phyloP scores from a whole-genome alignment of 2,113 vertebrate species.

The Tupaia tana region DNA sequence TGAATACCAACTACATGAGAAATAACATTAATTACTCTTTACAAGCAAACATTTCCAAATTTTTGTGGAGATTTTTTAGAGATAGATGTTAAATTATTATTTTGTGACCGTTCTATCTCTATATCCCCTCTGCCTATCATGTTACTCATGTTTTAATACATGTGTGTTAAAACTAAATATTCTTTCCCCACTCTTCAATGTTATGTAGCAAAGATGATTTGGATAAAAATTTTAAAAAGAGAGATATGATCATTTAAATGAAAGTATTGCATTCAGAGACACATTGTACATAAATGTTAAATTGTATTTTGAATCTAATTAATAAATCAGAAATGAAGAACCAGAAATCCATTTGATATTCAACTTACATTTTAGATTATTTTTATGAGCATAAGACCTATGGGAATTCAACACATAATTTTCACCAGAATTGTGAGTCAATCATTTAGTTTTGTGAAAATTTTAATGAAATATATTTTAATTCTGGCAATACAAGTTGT shows the following conservation, averaged over 20 bases:
- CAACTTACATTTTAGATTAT: conserved; percentile 34
- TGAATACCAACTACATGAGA: conserved; percentile 5
- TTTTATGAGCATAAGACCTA: background rate
- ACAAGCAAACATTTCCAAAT: background rate
- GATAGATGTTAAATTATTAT: background rate
- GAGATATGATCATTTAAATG: conserved; percentile 42
- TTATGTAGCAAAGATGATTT: background rate
- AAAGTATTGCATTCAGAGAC: background rate
- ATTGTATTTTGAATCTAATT: conserved; percentile 33
- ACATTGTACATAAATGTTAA: background rate
- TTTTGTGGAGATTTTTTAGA: background rate
- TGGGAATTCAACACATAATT: conserved; percentile 7
- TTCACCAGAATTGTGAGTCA: background rate
- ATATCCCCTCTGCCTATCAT: background rate
- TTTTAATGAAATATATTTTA: conserved; percentile 16
- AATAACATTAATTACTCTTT: background rate
- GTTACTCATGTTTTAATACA: background rate
- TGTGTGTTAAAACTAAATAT: background rate
- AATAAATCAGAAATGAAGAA: conserved; percentile 53
- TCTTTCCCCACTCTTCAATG: background rate
- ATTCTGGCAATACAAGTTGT: background rate
- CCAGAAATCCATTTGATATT: background rate
- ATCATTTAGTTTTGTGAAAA: background rate
- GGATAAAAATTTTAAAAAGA: conserved; percentile 43
- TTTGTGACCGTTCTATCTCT: background rate